Base-by-base conservation (phyloP, 2,797 vertebrate genomes). In the Enteromius afrohamiltoni region DNA sequence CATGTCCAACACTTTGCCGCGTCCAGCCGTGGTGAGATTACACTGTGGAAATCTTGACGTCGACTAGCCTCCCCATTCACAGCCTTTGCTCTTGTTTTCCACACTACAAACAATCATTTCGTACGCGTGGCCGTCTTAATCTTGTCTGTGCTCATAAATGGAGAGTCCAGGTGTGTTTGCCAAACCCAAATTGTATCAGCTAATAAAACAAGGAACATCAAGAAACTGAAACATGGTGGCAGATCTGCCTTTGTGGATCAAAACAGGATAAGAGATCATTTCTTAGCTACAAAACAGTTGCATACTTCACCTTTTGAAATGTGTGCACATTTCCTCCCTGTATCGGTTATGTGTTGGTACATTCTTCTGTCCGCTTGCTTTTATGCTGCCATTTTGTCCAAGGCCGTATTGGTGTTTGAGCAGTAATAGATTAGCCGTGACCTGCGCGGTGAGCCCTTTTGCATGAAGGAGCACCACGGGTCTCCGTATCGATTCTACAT, bases 21-120 rank as follows among this genome's bases (percentile, higher is more conserved):
- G 60, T 89, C 90, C 88, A 79, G 55, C 85, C 68, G 37, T 85
- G 77, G 84, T 71, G 85, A 85, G 89, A 91, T 90, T 88, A 90
- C 89, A 78, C 86, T 85, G 86, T 60, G 64, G 88, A 84, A 88
- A 88, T 82, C 74, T 70, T 84, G 60, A 83, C 8, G 84, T 86
- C 51, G 87, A 90, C 90, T 85, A 89, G 53, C 23, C 29, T 69
- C 88, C 87, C 85, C 83, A 85, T 91, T 91, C 90, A 89, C 90
- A 88, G 85, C 85, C 86, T 88, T 62, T 21, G 2, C 40, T 77
- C 58, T 40, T 49, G 65, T 51, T 77, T 75, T 77, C 74, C 76
- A 87, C 68, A 77, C 67, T 68, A 84, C 87, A 83, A 87, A 88
- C 84, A 53, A 37, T 49, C 0, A 67, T 82, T 67, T 51, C 2